These are phyloP conservation scores for Clamator glandarius DNA, from an alignment of 2,797 vertebrate genomes.

Conservation along the genomic window DNA sequence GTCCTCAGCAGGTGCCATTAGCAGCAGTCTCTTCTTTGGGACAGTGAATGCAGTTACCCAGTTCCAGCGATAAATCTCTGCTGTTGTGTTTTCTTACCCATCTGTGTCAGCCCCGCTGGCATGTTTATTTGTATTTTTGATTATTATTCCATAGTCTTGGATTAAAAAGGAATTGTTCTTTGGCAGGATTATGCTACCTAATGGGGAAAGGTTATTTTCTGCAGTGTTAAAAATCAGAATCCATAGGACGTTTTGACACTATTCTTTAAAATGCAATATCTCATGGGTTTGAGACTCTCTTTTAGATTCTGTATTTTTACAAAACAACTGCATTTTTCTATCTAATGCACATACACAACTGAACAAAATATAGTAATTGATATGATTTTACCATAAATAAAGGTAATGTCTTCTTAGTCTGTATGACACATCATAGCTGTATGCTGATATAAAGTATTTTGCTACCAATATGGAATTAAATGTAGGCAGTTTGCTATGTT, in stretches of 20 bases:
- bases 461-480: background rate
- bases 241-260: background rate
- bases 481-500: background rate
- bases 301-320: background rate
- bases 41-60: background rate
- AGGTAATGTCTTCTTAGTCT: background rate
- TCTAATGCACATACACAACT: background rate
- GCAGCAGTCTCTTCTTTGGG: fast-evolving
- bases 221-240: background rate
- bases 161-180: fast-evolving
- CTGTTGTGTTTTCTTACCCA: fast-evolving
- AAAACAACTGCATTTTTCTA: background rate
- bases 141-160: background rate
- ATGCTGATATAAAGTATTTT: background rate
- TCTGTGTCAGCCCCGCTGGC: background rate
- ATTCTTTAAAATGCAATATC: fast-evolving
- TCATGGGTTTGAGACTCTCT: background rate
- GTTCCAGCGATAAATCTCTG: background rate
- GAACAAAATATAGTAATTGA: background rate
- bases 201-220: background rate
- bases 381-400: background rate
- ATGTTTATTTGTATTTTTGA: background rate
- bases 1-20: fast-evolving
- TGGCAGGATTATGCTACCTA: background rate
- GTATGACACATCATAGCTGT: background rate